A percentile compares a stretch with the other conserved stretches of the same genome.
These are phyloP conservation scores for Myrmophylax atrothorax DNA, from an alignment of 2,113 vertebrate genomes.

Conservation along the genomic window DNA sequence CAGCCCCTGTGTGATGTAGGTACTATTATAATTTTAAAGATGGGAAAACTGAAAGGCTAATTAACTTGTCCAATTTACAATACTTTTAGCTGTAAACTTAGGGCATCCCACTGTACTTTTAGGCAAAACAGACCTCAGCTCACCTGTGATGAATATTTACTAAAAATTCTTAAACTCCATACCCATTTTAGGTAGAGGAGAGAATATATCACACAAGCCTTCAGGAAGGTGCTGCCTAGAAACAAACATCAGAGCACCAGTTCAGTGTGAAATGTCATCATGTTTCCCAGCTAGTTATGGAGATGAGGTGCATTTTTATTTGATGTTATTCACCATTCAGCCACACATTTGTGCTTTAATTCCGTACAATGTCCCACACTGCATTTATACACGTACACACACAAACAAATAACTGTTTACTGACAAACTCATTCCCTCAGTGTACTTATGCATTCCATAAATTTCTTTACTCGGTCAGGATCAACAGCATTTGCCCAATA, in stretches of 20 bases:
- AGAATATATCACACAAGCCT: not conserved
- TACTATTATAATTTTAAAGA: slow-evolving; percentile 54
- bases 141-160: not conserved
- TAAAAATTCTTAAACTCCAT: not conserved
- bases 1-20: slow-evolving; percentile 7
- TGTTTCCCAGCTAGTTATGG: not conserved
- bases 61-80: slow-evolving; percentile 58
- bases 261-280: not conserved
- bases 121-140: slow-evolving; percentile 27
- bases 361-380: not conserved
- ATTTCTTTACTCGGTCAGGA: slow-evolving; percentile 74
- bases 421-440: slow-evolving; percentile 68
- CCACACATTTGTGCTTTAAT: not conserved
- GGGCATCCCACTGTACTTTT: not conserved
- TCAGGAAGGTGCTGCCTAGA: not conserved
- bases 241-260: not conserved
- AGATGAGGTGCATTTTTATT: not conserved
- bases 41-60: slow-evolving; percentile 27
- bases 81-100: slow-evolving; percentile 29
- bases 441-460: slow-evolving; percentile 78
- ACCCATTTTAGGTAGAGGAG: not conserved
- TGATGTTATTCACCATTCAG: not conserved
- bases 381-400: not conserved
- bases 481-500: slow-evolving; percentile 82
- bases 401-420: not conserved